These are phyloP conservation scores for Lasioglossum zephyrum DNA, from an alignment of 2,888 invertebrate genomes.

Conservation along the genomic window DNA sequence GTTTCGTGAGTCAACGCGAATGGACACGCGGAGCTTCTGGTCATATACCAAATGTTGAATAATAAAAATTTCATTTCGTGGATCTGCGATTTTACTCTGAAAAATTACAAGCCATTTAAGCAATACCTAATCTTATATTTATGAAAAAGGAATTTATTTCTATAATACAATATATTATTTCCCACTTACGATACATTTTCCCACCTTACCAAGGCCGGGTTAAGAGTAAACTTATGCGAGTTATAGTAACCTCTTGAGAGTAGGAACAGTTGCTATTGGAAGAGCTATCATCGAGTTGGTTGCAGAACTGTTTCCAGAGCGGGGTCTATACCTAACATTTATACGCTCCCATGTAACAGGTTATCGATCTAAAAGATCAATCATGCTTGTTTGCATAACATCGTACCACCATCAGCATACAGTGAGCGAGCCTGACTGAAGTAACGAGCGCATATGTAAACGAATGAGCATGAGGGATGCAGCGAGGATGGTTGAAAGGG, in stretches of 20 bases:
- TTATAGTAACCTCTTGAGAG: not conserved
- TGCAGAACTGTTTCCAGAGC: not conserved
- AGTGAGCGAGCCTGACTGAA: not conserved
- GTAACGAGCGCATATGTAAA: not conserved
- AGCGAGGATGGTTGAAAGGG: not conserved
- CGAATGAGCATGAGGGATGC: not conserved
- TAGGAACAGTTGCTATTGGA: not conserved
- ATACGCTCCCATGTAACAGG: not conserved
- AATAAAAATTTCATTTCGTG: too few relatives aligned
- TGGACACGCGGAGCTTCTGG: too few relatives aligned
- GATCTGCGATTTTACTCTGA: too few relatives aligned
- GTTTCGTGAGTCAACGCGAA: too few relatives aligned
- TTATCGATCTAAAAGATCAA: not conserved
- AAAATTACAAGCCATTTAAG: too few relatives aligned
- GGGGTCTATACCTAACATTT: not conserved
- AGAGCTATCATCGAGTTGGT: not conserved
- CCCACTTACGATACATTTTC: too few relatives aligned
- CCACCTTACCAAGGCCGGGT: not conserved
- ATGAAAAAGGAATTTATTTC: too few relatives aligned
- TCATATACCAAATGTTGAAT: too few relatives aligned
- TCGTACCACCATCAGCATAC: not conserved
- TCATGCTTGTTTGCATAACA: not conserved
- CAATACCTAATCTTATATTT: too few relatives aligned
- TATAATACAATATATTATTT: too few relatives aligned
- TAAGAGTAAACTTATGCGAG: not conserved